Evolutionary conservation across 2,888 invertebrate species (phyloP), one percentile per base, ranked within the genome.

Genomic region (Apamea epomidion): DNA sequence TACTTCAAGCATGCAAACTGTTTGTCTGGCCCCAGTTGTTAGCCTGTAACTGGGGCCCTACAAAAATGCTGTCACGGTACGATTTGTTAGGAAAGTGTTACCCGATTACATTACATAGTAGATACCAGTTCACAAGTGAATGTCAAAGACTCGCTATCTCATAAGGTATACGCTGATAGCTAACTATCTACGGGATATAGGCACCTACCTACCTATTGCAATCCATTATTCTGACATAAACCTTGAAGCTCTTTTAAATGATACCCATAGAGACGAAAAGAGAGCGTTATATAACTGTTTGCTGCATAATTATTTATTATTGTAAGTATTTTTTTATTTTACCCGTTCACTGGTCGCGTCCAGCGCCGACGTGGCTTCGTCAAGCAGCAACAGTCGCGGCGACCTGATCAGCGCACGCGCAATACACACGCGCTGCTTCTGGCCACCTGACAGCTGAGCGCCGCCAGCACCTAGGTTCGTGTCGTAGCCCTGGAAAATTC

Each of bases 401-500:
- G 98, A 97, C 64, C 98, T 94, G 80, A 98, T 97, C 21, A 98
- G 96, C 0, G 98, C 98, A 80, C 98, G 95, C 2, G 98, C 98
- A 77, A 98, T 98, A 80, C 98, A 98, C 76, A 98, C 98, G 72
- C 98, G 96, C 92, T 98, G 98, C 91, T 98, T 98, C 94, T 98
- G 98, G 0, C 98, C 98, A 8, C 96, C 97, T 51, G 98, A 98
- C 70, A 98, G 92, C 89, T 98, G 98, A 0, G 98, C 98, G 2
- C 98, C 98, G 86, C 94, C 93, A 74, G 98, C 97, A 1, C 98
- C 98, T 45, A 98, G 97, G 83, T 97, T 97, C 21, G 98, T 98
- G 71, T 98, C 97, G 92, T 98, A 98, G 58, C 98, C 97, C 97
- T 98, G 88, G 16, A 76, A 3, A 86, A 85, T 62, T 1, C 0